These are phyloP conservation scores for Elephantulus edwardii DNA, from an alignment of 2,113 vertebrate genomes.

Conservation along the genomic window DNA sequence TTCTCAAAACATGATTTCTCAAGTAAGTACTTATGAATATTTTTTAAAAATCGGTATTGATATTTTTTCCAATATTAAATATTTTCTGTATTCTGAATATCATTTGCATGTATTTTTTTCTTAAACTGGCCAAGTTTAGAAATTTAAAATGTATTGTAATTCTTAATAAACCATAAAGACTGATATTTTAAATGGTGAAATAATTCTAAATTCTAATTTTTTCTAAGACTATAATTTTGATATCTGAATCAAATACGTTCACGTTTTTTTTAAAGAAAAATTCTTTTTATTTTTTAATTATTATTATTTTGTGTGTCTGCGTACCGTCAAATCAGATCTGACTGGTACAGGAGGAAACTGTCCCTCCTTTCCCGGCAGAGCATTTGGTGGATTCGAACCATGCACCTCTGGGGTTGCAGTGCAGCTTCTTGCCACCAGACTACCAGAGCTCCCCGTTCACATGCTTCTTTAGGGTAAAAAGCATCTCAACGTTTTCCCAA, in stretches of 20 bases:
- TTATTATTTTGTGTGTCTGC: too few relatives aligned
- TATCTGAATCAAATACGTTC: constrained; percentile 25
- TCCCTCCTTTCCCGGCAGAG: too few relatives aligned
- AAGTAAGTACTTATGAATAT: constrained; percentile 23
- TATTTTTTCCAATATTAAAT: constrained; percentile 26
- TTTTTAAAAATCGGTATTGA: background rate
- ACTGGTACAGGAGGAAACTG: too few relatives aligned
- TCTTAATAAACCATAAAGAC: constrained; percentile 30
- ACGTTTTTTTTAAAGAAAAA: too few relatives aligned
- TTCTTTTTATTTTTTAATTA: too few relatives aligned
- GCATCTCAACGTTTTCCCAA: background rate
- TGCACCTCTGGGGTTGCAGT: too few relatives aligned
- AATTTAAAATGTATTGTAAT: constrained; percentile 35
- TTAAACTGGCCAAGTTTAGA: constrained; percentile 10
- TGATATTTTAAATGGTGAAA: constrained; percentile 13
- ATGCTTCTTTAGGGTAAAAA: constrained; percentile 39
- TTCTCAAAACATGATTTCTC: constrained; percentile 33
- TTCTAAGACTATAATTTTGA: background rate
- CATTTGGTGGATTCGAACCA: too few relatives aligned
- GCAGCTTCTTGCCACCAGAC: too few relatives aligned
- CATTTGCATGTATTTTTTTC: background rate
- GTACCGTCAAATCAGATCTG: too few relatives aligned
- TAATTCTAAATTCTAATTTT: background rate
- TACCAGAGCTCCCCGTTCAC: too few relatives aligned
- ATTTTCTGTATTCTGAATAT: background rate